Conservation (phyloP, 2,113 vertebrate genomes). For the Ammodramus savannarum region DNA sequence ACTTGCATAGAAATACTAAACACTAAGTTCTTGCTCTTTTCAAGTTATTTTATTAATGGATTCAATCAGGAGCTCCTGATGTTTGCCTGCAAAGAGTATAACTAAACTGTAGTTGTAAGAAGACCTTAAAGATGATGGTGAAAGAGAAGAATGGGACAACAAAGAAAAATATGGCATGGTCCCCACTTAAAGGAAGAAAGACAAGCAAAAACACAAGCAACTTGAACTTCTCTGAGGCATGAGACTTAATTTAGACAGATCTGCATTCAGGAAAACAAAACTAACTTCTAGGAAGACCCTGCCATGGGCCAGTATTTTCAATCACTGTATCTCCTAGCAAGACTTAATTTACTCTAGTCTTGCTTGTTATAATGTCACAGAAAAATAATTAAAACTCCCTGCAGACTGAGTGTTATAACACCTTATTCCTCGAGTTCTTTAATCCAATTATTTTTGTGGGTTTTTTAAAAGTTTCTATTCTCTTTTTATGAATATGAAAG, state of each 20-base stretch:
- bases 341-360: neutral
- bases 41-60: neutral
- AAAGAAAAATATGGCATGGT: neutral
- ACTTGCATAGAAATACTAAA: neutral
- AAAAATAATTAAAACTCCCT: neutral
- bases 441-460: neutral
- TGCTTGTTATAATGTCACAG: neutral
- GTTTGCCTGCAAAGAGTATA: neutral
- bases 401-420: neutral
- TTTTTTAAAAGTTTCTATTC: no score
- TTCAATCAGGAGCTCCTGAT: neutral
- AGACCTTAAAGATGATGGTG: neutral
- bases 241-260: neutral
- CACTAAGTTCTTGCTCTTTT: neutral
- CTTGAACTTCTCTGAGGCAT: neutral
- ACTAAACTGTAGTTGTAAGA: neutral
- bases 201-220: neutral
- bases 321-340: neutral
- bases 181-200: neutral
- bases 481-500: neutral
- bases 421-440: neutral
- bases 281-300: neutral
- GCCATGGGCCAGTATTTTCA: neutral
- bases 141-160: neutral
- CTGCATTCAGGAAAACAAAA: neutral